Percentiles rank a stretch among this genome's conserved stretches.
These are phyloP conservation scores for Cuniculus paca DNA, from an alignment of 2,797 vertebrate species.

Conservation along the genomic window DNA sequence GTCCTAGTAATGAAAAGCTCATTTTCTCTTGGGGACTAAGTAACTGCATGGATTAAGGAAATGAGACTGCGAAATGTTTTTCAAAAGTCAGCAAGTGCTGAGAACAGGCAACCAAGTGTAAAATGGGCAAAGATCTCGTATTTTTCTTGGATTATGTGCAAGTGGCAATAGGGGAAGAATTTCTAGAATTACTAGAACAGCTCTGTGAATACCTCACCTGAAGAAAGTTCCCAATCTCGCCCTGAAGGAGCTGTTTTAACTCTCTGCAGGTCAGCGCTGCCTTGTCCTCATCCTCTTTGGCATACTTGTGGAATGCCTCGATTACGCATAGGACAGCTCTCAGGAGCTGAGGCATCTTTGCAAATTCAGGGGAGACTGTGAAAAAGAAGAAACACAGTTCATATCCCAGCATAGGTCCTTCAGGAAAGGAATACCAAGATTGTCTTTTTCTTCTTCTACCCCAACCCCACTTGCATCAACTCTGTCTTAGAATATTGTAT, in stretches of 20 bases:
- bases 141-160: constrained; percentile 3
- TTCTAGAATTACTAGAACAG: background rate
- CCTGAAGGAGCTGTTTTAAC: constrained; percentile 68
- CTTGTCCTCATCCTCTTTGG: constrained; percentile 1
- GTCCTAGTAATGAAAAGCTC: background rate
- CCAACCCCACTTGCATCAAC: too few relatives aligned
- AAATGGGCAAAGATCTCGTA: background rate
- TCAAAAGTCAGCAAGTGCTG: background rate
- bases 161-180: background rate
- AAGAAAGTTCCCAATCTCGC: constrained; percentile 66
- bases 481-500: background rate
- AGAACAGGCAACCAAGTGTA: background rate
- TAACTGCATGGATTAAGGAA: background rate
- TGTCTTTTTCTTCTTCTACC: background rate
- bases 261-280: constrained; percentile 41
- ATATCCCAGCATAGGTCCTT: background rate
- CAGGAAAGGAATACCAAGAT: background rate
- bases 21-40: constrained; percentile 28
- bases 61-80: background rate
- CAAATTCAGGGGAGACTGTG: constrained; percentile 49
- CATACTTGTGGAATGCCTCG: constrained; percentile 76
- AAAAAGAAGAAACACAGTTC: constrained; percentile 33
- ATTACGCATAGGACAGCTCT: constrained; percentile 64
- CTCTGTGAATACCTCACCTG: constrained; percentile 66
- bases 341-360: constrained; percentile 75